Conservation (phyloP, 2,113 vertebrate genomes). For the Spea multiplicata region DNA sequence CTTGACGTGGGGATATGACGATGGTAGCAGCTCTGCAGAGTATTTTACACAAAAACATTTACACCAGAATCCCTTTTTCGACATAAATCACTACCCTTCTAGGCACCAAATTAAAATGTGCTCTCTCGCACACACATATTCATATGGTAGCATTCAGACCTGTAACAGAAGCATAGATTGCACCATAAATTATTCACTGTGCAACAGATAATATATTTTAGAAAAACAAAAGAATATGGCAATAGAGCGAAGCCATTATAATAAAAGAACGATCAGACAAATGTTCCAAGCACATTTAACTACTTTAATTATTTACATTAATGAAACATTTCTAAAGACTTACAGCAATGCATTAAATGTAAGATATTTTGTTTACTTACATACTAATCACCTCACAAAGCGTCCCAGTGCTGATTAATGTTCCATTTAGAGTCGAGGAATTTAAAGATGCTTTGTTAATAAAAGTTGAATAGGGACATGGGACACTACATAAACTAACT, state of each 20-base stretch:
- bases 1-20: no score
- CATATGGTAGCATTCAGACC: no score
- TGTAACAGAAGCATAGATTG: not conserved
- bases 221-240: not conserved
- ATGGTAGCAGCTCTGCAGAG: no score
- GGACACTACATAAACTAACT: not conserved
- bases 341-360: not conserved
- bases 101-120: no score
- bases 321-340: not conserved
- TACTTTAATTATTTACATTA: conserved; percentile 4
- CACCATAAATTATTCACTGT: not conserved
- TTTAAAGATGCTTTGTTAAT: conserved; percentile 10
- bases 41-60: no score
- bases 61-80: no score
- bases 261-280: not conserved
- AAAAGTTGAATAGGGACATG: conserved; percentile 1
- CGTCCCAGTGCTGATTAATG: conserved; percentile 1
- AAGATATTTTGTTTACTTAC: conserved; percentile 2
- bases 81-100: no score
- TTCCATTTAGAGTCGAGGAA: not conserved
- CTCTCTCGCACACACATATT: no score
- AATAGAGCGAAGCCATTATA: not conserved
- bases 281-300: conserved; percentile 5
- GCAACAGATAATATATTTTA: not conserved
- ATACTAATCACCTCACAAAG: conserved; percentile 4